Evolutionary conservation across 2,797 vertebrate genomes (phyloP).

Genomic region (Tangara arthus): DNA sequence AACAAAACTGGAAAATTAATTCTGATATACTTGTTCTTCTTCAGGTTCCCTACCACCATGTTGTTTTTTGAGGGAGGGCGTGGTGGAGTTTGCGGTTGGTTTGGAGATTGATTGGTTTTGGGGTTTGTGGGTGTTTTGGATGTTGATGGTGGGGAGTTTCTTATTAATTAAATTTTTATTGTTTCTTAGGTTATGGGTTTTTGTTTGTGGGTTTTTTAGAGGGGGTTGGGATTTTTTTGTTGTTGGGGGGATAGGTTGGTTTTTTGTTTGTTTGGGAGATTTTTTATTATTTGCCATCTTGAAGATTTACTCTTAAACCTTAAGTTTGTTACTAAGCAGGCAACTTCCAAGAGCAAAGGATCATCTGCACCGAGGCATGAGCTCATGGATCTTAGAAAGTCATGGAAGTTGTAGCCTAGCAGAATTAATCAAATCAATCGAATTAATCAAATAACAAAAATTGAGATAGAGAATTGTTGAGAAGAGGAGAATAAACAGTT

Average conservation of each 20-base stretch:
- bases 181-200: neutral
- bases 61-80: accelerated
- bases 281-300: neutral
- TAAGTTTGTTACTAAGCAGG: neutral
- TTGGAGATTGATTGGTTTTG: neutral
- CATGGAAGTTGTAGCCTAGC: neutral
- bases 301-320: neutral
- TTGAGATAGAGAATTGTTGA: neutral
- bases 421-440: neutral
- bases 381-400: neutral
- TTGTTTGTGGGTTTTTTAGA: accelerated
- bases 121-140: neutral
- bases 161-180: neutral
- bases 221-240: too few relatives aligned
- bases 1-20: neutral
- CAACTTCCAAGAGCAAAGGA: neutral
- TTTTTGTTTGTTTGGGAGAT: accelerated
- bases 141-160: neutral
- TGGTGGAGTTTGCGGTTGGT: neutral
- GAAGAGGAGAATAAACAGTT: neutral
- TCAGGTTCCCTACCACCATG: neutral
- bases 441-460: neutral
- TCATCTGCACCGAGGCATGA: neutral
- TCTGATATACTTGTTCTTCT: neutral
- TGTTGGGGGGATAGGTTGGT: accelerated